Evolutionary conservation across 2,888 invertebrate genomes (phyloP).

Genomic region (Siphlonurus alternatus): DNA sequence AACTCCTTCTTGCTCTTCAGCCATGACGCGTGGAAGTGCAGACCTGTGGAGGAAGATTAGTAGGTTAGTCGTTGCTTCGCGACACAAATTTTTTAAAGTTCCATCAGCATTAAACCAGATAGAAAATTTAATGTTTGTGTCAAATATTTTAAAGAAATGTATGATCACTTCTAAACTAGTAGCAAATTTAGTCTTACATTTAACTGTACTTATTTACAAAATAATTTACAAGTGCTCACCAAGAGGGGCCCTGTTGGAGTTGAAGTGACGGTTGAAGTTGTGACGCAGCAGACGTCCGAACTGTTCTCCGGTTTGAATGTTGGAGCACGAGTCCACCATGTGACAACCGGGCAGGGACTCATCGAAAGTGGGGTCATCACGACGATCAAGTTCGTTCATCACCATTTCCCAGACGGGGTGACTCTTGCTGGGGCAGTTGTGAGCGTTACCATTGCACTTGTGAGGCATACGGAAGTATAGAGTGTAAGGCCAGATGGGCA

Average conservation of each 20-base stretch:
- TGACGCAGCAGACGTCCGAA: constrained; percentile 77
- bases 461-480: constrained; percentile 93
- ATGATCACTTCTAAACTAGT: neutral
- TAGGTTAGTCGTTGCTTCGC: no score
- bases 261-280: constrained; percentile 89
- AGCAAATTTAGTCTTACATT: neutral
- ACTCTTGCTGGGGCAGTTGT: constrained; percentile 73
- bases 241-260: constrained; percentile 81
- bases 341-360: constrained; percentile 88
- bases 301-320: constrained; percentile 80
- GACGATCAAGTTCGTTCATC: constrained; percentile 84
- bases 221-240: constrained; percentile 14
- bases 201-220: neutral
- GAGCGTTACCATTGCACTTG: constrained; percentile 86
- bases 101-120: no score
- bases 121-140: no score
- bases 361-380: constrained; percentile 86
- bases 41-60: no score
- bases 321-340: constrained; percentile 87
- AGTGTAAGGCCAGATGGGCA: constrained; percentile 95
- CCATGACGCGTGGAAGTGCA: constrained; percentile 92
- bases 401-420: constrained; percentile 96
- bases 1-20: constrained; percentile 86
- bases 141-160: no score
- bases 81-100: no score